A percentile compares a stretch with the other conserved stretches of the same genome.
Conservation (phyloP, 64 coral and sea anemone species). For the Orbicella faveolata region DNA sequence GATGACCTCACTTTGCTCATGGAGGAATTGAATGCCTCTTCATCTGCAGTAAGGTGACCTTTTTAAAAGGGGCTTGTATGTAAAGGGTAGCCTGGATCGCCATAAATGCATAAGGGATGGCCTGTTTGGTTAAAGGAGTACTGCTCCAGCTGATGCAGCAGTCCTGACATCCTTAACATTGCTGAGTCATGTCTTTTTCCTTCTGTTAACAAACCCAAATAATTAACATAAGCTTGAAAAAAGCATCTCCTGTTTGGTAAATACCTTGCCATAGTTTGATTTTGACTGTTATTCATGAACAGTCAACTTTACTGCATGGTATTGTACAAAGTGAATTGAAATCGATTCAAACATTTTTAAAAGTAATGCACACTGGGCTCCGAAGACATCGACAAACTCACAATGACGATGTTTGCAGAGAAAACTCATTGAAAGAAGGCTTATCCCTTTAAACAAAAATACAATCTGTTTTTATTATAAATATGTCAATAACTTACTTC, state of each 20-base stretch:
- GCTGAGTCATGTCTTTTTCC: constrained; percentile 48
- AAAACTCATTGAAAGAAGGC: background rate
- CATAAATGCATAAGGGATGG: constrained; percentile 42
- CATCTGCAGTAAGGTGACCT: constrained; percentile 19
- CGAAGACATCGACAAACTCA: background rate
- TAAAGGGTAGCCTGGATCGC: constrained; percentile 51
- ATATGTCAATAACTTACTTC: background rate
- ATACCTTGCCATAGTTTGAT: background rate
- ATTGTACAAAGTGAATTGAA: background rate
- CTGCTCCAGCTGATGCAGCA: constrained; percentile 28
- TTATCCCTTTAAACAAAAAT: background rate
- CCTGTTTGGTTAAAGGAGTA: constrained; percentile 33
- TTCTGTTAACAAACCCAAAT: constrained; percentile 32
- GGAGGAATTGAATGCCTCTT: constrained; percentile 48
- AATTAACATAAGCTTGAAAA: background rate
- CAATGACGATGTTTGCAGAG: background rate
- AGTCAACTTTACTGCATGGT: background rate
- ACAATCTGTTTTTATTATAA: background rate
- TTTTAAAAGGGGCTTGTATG: constrained; percentile 20
- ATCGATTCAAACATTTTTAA: background rate
- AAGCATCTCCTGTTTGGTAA: background rate
- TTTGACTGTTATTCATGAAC: background rate
- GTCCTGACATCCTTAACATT: constrained; percentile 49
- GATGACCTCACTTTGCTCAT: constrained; percentile 52
- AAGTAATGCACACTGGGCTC: background rate